phyloP scores from a whole-genome alignment of 2,113 vertebrate species.

The Hypomesus transpacificus region DNA sequence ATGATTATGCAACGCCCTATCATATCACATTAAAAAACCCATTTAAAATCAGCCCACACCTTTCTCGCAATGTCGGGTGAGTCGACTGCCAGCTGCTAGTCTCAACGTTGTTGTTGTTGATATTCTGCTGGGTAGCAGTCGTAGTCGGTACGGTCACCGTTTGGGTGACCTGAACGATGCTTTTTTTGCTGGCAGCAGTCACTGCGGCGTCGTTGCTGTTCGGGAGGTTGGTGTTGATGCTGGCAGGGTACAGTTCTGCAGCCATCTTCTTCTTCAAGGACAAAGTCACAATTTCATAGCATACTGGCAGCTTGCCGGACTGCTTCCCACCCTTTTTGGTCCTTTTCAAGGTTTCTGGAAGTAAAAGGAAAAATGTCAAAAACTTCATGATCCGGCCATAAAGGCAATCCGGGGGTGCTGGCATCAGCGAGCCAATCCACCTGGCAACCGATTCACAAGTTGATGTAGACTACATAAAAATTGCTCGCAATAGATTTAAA shows the following conservation, averaged over 20 bases:
- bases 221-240: constrained; percentile 75
- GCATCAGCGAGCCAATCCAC: constrained; percentile 66
- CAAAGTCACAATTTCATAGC: constrained; percentile 76
- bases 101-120: constrained; percentile 81
- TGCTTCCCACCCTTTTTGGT: constrained; percentile 74
- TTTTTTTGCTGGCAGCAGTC: constrained; percentile 73
- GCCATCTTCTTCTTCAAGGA: constrained; percentile 85
- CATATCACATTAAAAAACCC: neutral
- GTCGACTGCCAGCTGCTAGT: constrained; percentile 81
- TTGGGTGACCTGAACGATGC: constrained; percentile 73
- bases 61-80: constrained; percentile 88
- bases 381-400: constrained; percentile 86
- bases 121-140: constrained; percentile 66
- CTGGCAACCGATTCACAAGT: constrained; percentile 9
- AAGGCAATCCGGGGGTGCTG: constrained; percentile 77
- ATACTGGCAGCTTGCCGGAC: constrained; percentile 70
- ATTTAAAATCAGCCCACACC: constrained; percentile 60
- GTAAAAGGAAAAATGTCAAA: constrained; percentile 83
- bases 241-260: constrained; percentile 86
- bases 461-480: neutral
- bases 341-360: constrained; percentile 82
- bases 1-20: neutral
- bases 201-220: constrained; percentile 68
- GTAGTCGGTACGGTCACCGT: constrained; percentile 61
- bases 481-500: too few species aligned